Conservation (phyloP, 2,797 vertebrate genomes). For the Xyrichtys novacula region DNA sequence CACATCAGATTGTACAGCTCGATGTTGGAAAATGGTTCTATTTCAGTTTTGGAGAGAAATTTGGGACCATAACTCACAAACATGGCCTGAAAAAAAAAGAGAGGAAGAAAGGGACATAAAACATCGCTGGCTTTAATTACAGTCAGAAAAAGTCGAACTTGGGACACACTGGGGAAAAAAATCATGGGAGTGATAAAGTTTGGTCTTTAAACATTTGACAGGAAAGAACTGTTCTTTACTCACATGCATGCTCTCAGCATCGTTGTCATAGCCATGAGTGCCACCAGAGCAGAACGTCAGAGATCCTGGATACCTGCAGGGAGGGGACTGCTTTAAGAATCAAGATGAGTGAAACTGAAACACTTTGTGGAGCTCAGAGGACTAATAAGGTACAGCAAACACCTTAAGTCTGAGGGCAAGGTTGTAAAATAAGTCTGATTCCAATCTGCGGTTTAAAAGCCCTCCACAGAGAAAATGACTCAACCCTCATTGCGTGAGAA, state of each 20-base stretch:
- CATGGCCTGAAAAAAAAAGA: conserved; percentile 74
- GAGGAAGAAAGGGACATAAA: no score
- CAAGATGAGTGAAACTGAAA: not conserved
- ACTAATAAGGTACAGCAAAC: no score
- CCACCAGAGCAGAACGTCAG: conserved; percentile 79
- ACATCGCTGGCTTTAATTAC: not conserved
- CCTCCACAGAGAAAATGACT: no score
- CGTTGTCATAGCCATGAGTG: conserved; percentile 86
- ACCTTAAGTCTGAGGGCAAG: no score
- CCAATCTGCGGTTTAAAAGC: no score
- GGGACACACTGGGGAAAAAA: no score
- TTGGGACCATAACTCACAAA: conserved; percentile 84
- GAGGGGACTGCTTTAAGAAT: not conserved
- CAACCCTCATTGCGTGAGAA: no score
- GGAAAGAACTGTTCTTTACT: conserved; percentile 46
- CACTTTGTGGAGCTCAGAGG: no score
- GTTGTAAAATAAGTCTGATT: no score
- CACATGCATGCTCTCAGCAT: conserved; percentile 85
- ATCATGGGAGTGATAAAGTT: no score
- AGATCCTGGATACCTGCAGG: conserved; percentile 71
- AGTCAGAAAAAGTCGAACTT: no score
- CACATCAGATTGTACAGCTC: conserved; percentile 89
- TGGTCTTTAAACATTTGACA: no score
- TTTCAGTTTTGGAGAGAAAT: conserved; percentile 65
- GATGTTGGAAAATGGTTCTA: conserved; percentile 83